These are phyloP conservation scores for Acanthis flammea DNA, from an alignment of 2,797 vertebrate species.

Conservation along the genomic window DNA sequence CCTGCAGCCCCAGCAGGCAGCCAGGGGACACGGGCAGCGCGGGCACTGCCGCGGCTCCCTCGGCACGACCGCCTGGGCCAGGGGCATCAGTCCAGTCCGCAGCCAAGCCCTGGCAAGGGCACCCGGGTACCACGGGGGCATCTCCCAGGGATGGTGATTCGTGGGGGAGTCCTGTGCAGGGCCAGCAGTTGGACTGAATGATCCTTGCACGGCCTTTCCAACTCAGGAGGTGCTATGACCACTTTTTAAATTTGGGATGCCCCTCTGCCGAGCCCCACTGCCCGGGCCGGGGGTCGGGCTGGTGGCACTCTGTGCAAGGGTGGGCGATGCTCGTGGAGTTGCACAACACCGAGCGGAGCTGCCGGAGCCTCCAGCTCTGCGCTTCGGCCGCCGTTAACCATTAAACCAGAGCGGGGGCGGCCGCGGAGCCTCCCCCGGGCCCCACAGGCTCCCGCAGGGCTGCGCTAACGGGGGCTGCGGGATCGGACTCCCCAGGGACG, in stretches of 20 bases:
- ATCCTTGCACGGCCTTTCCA: neutral
- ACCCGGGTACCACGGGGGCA: fast-evolving
- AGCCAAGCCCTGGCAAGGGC: fast-evolving
- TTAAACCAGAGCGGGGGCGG: constrained; percentile 34
- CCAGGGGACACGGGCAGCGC: neutral
- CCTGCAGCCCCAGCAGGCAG: neutral
- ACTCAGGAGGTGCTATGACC: neutral
- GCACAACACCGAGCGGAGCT: neutral
- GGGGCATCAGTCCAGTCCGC: neutral
- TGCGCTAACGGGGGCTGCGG: neutral
- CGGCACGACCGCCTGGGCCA: fast-evolving
- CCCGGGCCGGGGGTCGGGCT: neutral
- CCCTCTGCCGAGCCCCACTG: neutral
- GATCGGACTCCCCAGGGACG: neutral
- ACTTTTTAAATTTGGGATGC: neutral
- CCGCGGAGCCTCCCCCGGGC: neutral
- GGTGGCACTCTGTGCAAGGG: neutral
- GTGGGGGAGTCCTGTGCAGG: no score
- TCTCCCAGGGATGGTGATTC: neutral
- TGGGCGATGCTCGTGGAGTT: neutral
- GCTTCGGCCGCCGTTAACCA: constrained; percentile 32
- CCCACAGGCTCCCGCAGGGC: neutral
- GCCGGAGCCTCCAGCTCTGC: constrained; percentile 2
- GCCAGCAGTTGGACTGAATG: neutral
- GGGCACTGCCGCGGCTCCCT: neutral